A percentile compares a stretch with the other conserved stretches of the same genome.
These are phyloP conservation scores for Siniperca obscura DNA, from an alignment of 2,797 vertebrate genomes.

Conservation along the genomic window DNA sequence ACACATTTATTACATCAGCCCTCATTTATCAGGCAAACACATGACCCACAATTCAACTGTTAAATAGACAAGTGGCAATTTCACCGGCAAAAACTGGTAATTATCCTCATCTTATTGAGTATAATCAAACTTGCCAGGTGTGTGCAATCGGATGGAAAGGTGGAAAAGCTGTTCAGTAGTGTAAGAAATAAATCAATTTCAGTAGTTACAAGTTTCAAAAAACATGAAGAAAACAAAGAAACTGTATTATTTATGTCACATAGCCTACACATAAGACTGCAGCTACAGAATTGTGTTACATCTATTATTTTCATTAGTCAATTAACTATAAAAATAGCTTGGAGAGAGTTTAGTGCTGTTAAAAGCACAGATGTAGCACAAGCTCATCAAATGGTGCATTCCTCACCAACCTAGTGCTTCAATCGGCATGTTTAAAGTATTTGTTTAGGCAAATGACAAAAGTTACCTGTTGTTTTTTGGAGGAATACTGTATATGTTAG, in stretches of 20 bases:
- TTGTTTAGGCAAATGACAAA: conserved; percentile 23
- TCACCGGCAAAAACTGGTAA: conserved; percentile 2
- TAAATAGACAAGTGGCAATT: conserved; percentile 25
- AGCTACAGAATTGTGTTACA: conserved; percentile 20
- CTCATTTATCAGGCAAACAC: conserved; percentile 77
- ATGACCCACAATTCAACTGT: conserved; percentile 55
- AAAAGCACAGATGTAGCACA: conserved; percentile 43
- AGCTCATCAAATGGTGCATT: conserved; percentile 33
- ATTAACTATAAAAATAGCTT: conserved; percentile 20
- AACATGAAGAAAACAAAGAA: conserved; percentile 27
- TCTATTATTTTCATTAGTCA: conserved; percentile 30
- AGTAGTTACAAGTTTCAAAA: conserved; percentile 76
- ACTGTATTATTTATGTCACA: conserved; percentile 31
- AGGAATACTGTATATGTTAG: conserved; percentile 50
- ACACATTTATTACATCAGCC: conserved; percentile 65
- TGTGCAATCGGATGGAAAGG: conserved; percentile 36
- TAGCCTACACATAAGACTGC: conserved; percentile 26
- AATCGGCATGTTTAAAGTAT: conserved; percentile 16
- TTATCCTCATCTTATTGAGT: conserved; percentile 10
- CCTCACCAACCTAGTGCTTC: conserved; percentile 11
- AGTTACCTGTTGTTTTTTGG: neutral
- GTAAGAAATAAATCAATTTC: conserved; percentile 70
- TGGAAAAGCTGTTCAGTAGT: conserved; percentile 77
- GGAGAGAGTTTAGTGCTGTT: conserved; percentile 25
- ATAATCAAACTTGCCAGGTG: conserved; percentile 22